Conservation (phyloP, 2,113 vertebrate species). For the Equus quagga region DNA sequence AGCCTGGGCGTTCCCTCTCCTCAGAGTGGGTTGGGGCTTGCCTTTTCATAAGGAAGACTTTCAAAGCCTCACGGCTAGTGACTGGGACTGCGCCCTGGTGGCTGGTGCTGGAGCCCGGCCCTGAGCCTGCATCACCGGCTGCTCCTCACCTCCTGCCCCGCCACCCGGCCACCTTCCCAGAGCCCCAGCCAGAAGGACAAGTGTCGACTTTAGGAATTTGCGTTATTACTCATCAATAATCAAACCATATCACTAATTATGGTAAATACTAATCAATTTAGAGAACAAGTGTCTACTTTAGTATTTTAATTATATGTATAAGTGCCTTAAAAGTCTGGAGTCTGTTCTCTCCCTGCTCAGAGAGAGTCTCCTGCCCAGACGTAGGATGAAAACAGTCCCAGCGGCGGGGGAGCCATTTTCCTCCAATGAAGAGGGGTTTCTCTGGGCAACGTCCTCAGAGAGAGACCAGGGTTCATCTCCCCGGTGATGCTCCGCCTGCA, state of each 20-base stretch:
- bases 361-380: background rate
- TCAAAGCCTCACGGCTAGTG: background rate
- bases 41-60: background rate
- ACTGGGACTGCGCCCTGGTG: background rate
- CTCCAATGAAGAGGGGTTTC: background rate
- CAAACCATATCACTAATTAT: background rate
- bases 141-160: background rate
- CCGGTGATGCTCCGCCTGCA: background rate
- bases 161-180: background rate
- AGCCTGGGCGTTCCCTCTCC: background rate
- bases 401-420: background rate
- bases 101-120: background rate
- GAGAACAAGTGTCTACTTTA: background rate
- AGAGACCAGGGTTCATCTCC: background rate
- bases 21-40: background rate
- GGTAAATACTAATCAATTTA: background rate
- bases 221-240: fast-evolving
- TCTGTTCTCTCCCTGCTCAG: background rate
- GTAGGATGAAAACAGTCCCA: too few species aligned
- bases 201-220: background rate
- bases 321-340: background rate
- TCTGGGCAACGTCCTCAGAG: background rate
- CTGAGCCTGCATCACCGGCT: background rate
- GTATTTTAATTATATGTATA: background rate
- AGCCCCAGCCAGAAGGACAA: background rate